A percentile compares a stretch with the other conserved stretches of the same genome.
Conservation (phyloP, 2,797 vertebrate genomes). For the Eleutherodactylus coqui region DNA sequence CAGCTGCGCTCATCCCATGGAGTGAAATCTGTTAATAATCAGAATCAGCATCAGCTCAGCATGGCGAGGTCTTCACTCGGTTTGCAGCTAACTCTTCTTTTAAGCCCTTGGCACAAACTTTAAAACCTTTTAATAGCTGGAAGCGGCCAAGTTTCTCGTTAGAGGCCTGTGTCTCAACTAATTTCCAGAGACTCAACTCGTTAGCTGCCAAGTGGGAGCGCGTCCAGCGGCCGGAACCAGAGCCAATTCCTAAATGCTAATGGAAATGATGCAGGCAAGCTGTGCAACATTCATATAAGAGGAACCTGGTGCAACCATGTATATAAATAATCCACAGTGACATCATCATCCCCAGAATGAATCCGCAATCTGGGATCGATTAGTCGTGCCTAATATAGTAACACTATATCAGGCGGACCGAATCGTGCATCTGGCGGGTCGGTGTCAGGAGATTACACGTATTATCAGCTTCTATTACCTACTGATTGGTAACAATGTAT, state of each 20-base stretch:
- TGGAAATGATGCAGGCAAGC: conserved; percentile 67
- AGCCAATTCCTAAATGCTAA: conserved; percentile 68
- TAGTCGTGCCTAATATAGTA: background rate
- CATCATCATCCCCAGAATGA: background rate
- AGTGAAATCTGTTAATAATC: conserved; percentile 70
- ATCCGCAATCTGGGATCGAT: background rate
- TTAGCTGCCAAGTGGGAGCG: conserved; percentile 70
- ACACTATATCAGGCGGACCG: background rate
- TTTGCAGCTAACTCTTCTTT: conserved; percentile 67
- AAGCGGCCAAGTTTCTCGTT: conserved; percentile 72
- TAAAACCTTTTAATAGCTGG: conserved; percentile 60
- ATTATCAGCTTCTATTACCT: background rate
- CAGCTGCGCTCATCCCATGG: conserved; percentile 65
- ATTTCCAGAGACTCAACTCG: conserved; percentile 72
- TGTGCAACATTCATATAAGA: background rate
- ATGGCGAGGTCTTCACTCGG: conserved; percentile 51
- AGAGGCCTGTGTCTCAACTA: conserved; percentile 71
- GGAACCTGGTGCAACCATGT: background rate
- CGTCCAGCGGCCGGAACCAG: conserved; percentile 66
- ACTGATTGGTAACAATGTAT: background rate
- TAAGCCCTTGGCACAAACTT: conserved; percentile 60
- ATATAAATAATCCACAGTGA: conserved; percentile 28
- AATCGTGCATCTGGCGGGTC: background rate
- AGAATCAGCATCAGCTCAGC: conserved; percentile 66
- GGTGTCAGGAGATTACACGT: conserved; percentile 1